A percentile compares a stretch with the other conserved stretches of the same genome.
These are phyloP conservation scores for Cynopterus sphinx DNA, from an alignment of 2,797 vertebrate species.

Conservation along the genomic window DNA sequence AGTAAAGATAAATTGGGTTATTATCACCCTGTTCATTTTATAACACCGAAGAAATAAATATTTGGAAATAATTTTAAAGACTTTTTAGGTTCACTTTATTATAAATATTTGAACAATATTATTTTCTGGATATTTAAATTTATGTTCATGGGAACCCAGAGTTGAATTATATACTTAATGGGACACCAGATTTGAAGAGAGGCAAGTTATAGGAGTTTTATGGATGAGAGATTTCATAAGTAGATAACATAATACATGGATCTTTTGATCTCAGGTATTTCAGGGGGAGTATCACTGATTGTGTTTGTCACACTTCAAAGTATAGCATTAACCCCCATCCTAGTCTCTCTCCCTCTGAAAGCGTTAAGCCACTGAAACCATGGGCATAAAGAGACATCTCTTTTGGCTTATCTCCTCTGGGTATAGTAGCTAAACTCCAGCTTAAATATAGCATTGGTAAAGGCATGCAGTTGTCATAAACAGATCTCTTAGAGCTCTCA, in stretches of 20 bases:
- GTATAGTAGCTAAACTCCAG: neutral
- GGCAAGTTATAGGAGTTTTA: neutral
- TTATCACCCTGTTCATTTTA: neutral
- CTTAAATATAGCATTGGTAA: neutral
- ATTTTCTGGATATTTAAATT: neutral
- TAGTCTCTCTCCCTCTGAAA: neutral
- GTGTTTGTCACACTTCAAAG: neutral
- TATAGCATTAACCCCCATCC: neutral
- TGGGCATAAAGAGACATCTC: neutral
- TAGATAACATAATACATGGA: neutral
- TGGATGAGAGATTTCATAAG: neutral
- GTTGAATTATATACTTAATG: neutral
- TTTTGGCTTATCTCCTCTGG: neutral
- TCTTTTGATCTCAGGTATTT: neutral
- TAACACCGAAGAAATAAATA: neutral
- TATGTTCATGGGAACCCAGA: neutral
- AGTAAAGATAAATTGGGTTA: neutral
- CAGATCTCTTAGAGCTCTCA: neutral
- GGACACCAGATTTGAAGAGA: neutral
- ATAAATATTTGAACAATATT: neutral
- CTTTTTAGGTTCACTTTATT: neutral
- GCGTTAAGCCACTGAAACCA: neutral
- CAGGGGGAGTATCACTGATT: neutral
- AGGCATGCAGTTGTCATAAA: neutral
- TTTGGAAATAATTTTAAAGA: neutral